Base-by-base conservation (phyloP, 23 tunicate species). In the Styela plicata region DNA sequence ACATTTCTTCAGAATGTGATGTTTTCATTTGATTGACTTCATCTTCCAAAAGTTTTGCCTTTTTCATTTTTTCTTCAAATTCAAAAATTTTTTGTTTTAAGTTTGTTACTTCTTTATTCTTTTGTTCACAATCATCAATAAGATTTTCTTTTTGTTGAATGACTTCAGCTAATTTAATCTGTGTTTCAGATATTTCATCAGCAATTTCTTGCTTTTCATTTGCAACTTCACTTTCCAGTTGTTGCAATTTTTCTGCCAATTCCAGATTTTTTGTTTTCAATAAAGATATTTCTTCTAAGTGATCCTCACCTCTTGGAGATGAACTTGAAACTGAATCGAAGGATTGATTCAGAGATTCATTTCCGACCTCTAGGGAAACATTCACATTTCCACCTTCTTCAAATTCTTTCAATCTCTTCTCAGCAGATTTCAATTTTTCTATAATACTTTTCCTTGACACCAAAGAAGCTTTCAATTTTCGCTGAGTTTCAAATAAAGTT, bases 381-480 rank as follows among this genome's bases (percentile, higher is more conserved):
- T 27, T 44, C 7, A 13, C 7, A 44, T 44, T 22, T 30, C 7
- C 77, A 71, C 34, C 77, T 16, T 22, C 17, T 71, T 71, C 77
- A 44, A 37, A 53, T 33, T 24, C 66, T 44, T 76, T 76, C 66
- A 53, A 44, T 24, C 44, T 37, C 36, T 76, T 63, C 30, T 88
- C 93, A 5, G 84, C 74, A 5, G 70, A 79, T 27, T 88, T 88
- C 26, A 88, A 57, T 63, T 90, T 76, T 7, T 73, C 83, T 86
- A 90, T 82, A 64, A 90, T 16, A 0, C 82, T 73, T 44, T 90
- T 90, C 36, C 96, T 74, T 20, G 96, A 90, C 22, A 90, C 84
- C 25, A 90, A 74, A 20, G 96, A 70, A 16, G 96, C 96, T 69
- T 90, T 90, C 31, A 90, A 61, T 83, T 90, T 90, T 31, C 96